Evolutionary conservation across 1,140 invertebrate species (phyloP).

Genomic region (Drosophila oshimai): DNA sequence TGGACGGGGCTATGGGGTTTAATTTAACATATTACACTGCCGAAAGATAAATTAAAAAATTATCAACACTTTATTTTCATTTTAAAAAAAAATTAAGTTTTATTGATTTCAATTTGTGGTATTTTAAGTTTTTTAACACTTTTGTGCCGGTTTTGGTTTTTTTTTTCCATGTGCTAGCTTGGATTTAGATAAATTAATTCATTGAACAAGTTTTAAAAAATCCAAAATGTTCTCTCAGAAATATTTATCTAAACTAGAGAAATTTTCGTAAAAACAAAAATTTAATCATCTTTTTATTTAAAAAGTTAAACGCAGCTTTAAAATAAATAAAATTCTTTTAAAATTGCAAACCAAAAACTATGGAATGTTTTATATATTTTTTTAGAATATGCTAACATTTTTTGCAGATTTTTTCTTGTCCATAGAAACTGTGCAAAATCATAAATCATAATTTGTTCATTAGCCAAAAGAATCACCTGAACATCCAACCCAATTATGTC

Average conservation of each 20-base stretch:
- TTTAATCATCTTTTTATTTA: too few species aligned
- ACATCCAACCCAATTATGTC: conserved; percentile 65
- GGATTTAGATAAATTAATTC: too few species aligned
- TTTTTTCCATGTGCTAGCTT: too few species aligned
- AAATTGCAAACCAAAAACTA: neutral
- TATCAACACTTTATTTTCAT: neutral
- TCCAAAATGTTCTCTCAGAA: too few species aligned
- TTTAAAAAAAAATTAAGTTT: neutral
- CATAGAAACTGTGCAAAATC: conserved; percentile 9
- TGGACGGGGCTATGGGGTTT: conserved; percentile 38
- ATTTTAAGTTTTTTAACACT: neutral
- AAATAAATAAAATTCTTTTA: too few species aligned
- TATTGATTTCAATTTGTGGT: neutral
- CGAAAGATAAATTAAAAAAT: neutral
- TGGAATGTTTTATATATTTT: neutral
- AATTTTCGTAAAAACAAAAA: too few species aligned
- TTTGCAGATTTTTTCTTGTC: neutral
- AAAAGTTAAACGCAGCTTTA: too few species aligned
- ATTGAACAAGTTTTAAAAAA: too few species aligned
- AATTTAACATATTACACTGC: conserved; percentile 72
- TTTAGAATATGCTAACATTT: neutral
- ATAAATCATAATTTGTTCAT: conserved; percentile 48
- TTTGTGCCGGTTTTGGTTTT: neutral
- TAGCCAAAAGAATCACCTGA: conserved; percentile 60
- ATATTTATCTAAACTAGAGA: too few species aligned